Conservation (phyloP, 2,888 invertebrate genomes). For the Epistrophe grossulariae region DNA sequence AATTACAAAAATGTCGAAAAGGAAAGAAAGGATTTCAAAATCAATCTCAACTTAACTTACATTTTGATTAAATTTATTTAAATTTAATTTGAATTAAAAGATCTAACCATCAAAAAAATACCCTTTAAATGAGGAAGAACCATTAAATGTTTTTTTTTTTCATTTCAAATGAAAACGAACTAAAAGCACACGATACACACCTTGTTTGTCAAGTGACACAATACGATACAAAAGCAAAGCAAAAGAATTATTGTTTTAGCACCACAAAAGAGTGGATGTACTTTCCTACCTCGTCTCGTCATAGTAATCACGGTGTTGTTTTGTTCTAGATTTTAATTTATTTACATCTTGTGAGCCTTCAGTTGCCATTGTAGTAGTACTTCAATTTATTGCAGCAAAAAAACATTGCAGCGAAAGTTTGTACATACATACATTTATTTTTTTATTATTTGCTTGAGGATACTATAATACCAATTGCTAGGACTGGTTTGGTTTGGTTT, state of each 20-base stretch:
- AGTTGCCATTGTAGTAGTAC: slow-evolving; percentile 29
- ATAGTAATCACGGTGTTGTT: slow-evolving; percentile 7
- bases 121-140: slow-evolving; percentile 10
- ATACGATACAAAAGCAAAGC: background rate
- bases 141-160: slow-evolving; percentile 22
- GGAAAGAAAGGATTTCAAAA: too few species aligned
- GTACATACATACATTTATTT: slow-evolving; percentile 40
- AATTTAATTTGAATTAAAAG: too few species aligned
- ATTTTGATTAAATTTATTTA: too few species aligned
- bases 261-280: slow-evolving; percentile 19
- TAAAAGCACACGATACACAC: slow-evolving; percentile 47
- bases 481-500: slow-evolving; percentile 46
- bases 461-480: slow-evolving; percentile 29
- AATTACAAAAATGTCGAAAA: too few species aligned
- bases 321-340: slow-evolving; percentile 50
- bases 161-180: slow-evolving; percentile 57
- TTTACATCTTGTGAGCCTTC: slow-evolving; percentile 4
- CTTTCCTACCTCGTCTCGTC: too few species aligned
- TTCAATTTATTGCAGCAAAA: slow-evolving; percentile 18
- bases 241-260: slow-evolving; percentile 37
- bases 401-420: slow-evolving; percentile 52
- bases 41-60: too few species aligned
- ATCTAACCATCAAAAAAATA: background rate
- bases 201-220: slow-evolving; percentile 48
- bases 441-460: background rate